Evolutionary conservation across 1,140 invertebrate genomes (phyloP), one percentile per base, ranked within the genome.

Genomic region (Pogonus chalceus): DNA sequence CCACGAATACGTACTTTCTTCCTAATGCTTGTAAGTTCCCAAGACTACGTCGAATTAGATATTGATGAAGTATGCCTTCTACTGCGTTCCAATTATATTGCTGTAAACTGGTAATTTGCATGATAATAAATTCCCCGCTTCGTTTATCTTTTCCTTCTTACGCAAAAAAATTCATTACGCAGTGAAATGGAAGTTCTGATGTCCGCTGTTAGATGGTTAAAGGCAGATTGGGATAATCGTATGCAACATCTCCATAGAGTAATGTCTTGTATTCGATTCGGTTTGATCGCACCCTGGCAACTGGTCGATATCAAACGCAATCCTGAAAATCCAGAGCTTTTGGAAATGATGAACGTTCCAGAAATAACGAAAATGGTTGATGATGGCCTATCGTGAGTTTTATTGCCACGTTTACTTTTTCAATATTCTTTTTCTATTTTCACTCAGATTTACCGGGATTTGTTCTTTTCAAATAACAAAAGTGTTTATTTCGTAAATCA

Each of bases 161-260:
- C n/a, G n/a, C n/a, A 18, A 54, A 49, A 50, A 39, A 26, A 43
- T 55, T 60, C 2, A 35, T 58, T 62, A 14, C n/a, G n/a, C 56
- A 85, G 83, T 61, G 84, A 87, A 71, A 81, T 84, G 73, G 81
- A 89, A 69, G 78, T 89, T 1, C 74, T 87, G 22, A 84, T 88
- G 81, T 78, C 84, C 2, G 84, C 78, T 0, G 76, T 88, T 1
- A 72, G 84, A 37, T 88, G 85, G 86, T 62, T 88, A 18, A 77
- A 81, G 62, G 72, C 79, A 39, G 76, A 87, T 57, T 87, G 83
- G 84, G 57, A 72, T 1, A 61, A 67, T 1, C 72, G 85, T 26
- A 72, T 76, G 3, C 59, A 69, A 20, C 59, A 74, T 52, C 71
- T 80, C 31, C 64, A 79, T 1, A 72, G 81, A 20, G 69, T 86